These are phyloP conservation scores for Nerophis lumbriciformis DNA, from an alignment of 2,113 vertebrate species.

Conservation along the genomic window DNA sequence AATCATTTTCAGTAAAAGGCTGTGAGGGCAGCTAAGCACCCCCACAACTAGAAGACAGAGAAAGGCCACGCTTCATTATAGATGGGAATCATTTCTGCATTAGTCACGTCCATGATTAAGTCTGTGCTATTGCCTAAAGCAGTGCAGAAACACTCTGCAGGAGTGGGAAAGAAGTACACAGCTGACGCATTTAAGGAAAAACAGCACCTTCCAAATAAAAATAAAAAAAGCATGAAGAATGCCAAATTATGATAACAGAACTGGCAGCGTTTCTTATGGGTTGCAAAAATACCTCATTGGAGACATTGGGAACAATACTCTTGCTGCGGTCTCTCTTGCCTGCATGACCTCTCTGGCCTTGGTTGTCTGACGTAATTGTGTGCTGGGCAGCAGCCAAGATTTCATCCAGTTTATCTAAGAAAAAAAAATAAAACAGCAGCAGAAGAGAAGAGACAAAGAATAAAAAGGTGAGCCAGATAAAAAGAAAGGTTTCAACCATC, in stretches of 20 bases:
- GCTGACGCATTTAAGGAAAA: slow-evolving; percentile 2
- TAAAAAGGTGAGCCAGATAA: slow-evolving; percentile 8
- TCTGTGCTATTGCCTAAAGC: slow-evolving; percentile 22
- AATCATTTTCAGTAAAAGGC: slow-evolving; percentile 45
- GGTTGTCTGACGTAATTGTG: slow-evolving; percentile 84
- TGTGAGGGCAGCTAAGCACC: slow-evolving; percentile 36
- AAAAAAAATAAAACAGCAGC: slow-evolving; percentile 7
- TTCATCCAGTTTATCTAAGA: slow-evolving; percentile 87
- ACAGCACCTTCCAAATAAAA: neutral
- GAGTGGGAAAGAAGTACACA: neutral
- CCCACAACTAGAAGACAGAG: slow-evolving; percentile 24
- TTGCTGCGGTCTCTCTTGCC: slow-evolving; percentile 80
- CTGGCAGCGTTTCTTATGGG: slow-evolving; percentile 2
- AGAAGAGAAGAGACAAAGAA: slow-evolving; percentile 10
- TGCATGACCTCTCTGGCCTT: slow-evolving; percentile 77
- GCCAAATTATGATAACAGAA: slow-evolving; percentile 2
- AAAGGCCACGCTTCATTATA: slow-evolving; percentile 27
- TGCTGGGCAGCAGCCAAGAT: slow-evolving; percentile 90
- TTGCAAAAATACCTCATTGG: slow-evolving; percentile 77
- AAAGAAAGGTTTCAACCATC: slow-evolving; percentile 21
- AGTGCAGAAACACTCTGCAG: slow-evolving; percentile 13
- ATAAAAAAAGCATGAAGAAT: slow-evolving; percentile 3
- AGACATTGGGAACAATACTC: slow-evolving; percentile 74
- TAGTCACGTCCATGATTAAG: slow-evolving; percentile 49
- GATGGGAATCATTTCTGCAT: slow-evolving; percentile 27